These are phyloP conservation scores for Craniophora ligustri DNA, from an alignment of 2,888 invertebrate genomes.

Conservation along the genomic window DNA sequence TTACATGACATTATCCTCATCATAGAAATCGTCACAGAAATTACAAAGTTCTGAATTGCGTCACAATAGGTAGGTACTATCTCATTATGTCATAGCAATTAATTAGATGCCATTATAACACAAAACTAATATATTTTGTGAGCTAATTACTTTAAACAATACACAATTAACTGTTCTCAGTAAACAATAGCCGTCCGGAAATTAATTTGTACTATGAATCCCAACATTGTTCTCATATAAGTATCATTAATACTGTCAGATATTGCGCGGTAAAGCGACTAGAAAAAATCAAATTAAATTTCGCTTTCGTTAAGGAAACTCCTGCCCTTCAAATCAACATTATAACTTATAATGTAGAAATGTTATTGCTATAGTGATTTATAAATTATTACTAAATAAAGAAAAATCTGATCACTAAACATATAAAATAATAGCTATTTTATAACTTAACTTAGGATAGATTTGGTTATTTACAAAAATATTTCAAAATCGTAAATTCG, in stretches of 20 bases:
- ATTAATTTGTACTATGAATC: constrained; percentile 40
- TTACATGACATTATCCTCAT: neutral
- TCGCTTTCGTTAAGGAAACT: neutral
- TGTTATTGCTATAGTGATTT: too few relatives aligned
- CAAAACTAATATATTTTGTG: constrained; percentile 52
- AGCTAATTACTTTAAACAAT: constrained; percentile 54
- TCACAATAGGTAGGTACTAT: constrained; percentile 52
- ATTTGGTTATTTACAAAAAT: too few relatives aligned
- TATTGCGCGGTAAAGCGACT: constrained; percentile 9
- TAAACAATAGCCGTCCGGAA: constrained; percentile 52
- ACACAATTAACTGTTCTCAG: constrained; percentile 52
- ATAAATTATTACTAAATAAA: too few relatives aligned
- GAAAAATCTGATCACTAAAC: too few relatives aligned
- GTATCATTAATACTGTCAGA: constrained; percentile 13
- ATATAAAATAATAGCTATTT: too few relatives aligned
- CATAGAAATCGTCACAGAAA: constrained; percentile 26
- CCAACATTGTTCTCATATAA: constrained; percentile 48
- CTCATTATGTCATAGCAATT: constrained; percentile 42
- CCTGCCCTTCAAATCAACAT: neutral
- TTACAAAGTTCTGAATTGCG: constrained; percentile 29
- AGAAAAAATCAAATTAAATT: neutral
- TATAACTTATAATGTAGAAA: too few relatives aligned
- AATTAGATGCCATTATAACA: constrained; percentile 42
- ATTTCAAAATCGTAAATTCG: too few relatives aligned
- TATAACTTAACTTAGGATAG: too few relatives aligned